Evolutionary conservation across 1,140 invertebrate genomes (phyloP).

Genomic region (Magallana gigas): DNA sequence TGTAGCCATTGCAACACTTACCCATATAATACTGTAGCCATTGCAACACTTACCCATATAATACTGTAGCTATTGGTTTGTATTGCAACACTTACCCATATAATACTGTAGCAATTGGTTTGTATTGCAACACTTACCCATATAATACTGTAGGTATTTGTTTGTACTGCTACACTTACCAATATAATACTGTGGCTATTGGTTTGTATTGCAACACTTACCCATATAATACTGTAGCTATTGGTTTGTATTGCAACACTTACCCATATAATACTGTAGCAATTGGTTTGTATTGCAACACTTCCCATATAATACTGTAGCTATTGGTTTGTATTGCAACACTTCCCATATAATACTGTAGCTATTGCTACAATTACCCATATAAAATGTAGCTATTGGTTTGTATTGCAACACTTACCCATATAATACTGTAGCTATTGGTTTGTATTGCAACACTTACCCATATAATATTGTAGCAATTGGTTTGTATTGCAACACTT

Average conservation of each 20-base stretch:
- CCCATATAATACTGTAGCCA: conserved; percentile 47
- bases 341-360: too few relatives aligned
- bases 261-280: conserved; percentile 53
- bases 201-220: conserved; percentile 15
- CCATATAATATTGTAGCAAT: not conserved
- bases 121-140: too few relatives aligned
- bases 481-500: too few relatives aligned
- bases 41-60: conserved; percentile 47
- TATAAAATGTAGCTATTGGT: conserved; percentile 29
- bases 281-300: not conserved
- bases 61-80: conserved; percentile 23
- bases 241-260: not conserved
- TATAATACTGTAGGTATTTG: too few relatives aligned
- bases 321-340: too few relatives aligned
- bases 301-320: too few relatives aligned
- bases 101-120: not conserved
- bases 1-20: not conserved
- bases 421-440: conserved; percentile 39
- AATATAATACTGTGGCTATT: conserved; percentile 41
- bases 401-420: conserved; percentile 39
- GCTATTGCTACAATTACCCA: conserved; percentile 41
- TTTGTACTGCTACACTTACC: conserved; percentile 49
- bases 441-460: not conserved
- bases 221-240: conserved; percentile 49
- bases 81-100: not conserved